Percentiles rank a stretch among this genome's conserved stretches.
Evolutionary conservation across 2,797 vertebrate species (phyloP).

Genomic region (Spondyliosoma cantharus): DNA sequence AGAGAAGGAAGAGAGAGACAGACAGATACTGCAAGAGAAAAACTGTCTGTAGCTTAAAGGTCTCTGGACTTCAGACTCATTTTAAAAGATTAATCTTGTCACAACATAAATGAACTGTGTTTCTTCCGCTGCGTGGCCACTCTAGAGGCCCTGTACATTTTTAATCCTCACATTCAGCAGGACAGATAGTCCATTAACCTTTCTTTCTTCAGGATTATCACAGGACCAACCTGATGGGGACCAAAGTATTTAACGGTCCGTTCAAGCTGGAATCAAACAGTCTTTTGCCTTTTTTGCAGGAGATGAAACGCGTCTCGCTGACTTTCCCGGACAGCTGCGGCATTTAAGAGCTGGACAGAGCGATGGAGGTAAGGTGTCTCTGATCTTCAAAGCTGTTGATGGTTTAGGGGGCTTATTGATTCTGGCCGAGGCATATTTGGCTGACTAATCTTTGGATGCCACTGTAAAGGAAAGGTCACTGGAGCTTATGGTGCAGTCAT

Average conservation of each 20-base stretch:
- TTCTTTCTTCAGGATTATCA: constrained; percentile 50
- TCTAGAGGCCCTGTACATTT: constrained; percentile 20
- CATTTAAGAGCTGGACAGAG: constrained; percentile 29
- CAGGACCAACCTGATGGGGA: constrained; percentile 32
- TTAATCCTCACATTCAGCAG: constrained; percentile 51
- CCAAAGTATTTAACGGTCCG: constrained; percentile 39
- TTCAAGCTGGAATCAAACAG: constrained; percentile 40
- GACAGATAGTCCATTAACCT: constrained; percentile 71
- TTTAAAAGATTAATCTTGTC: constrained; percentile 19
- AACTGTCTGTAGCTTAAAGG: neutral
- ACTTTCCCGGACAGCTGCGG: constrained; percentile 28
- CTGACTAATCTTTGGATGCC: constrained; percentile 70
- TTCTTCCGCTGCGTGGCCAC: constrained; percentile 20
- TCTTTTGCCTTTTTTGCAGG: constrained; percentile 32
- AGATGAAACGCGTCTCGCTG: constrained; percentile 29
- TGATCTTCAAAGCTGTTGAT: constrained; percentile 60
- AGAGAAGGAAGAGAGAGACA: neutral
- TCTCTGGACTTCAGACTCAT: constrained; percentile 11
- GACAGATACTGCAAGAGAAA: neutral
- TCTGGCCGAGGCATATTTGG: constrained; percentile 63
- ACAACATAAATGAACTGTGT: neutral
- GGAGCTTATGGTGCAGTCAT: constrained; percentile 41
- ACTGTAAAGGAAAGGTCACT: constrained; percentile 64
- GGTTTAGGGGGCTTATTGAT: constrained; percentile 64
- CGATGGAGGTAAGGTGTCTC: constrained; percentile 70